Evolutionary conservation across 2,797 vertebrate genomes (phyloP), one percentile per base, ranked within the genome.

Genomic region (Sebastes steindachneri): DNA sequence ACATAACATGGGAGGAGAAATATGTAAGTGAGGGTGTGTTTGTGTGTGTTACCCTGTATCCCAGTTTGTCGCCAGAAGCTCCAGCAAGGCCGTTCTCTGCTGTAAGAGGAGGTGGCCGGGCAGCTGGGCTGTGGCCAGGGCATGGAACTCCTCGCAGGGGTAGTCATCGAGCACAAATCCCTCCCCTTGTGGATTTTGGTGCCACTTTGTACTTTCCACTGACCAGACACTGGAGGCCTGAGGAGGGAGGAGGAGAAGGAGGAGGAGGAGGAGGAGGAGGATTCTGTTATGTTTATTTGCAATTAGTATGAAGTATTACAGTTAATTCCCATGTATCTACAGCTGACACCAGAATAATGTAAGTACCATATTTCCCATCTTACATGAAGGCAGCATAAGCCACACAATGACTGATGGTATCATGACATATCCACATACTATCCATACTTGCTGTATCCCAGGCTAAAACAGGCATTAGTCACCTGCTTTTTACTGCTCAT

Each of bases 41-140:
- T 75, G 60, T 71, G 54, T n/a, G 41, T 25, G 41, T 89, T 95
- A 97, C 96, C 96, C 96, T 2, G 93, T 91, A 58, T 95, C 92
- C 96, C 96, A 97, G 93, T 97, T 95, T 48, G 76, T 67, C 6
- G 91, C 89, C 88, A 97, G 89, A 68, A 96, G 90, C 70, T 82
- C 77, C 81, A 96, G 86, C 68, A 97, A 86, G 37, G 89, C 75
- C 45, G 4, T 41, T 70, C 96, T 95, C 90, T 96, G 96, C 81
- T 90, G 84, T 75, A 91, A 83, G 73, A 96, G 95, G 73, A 55
- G 5, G 8, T 86, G 6, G 33, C 58, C 76, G 0, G 86, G 28
- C 54, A 96, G 90, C 64, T 92, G 88, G 14, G 93, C 93, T 0
- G 95, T 94, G 75, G 91, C 90, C 90, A 96, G 89, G 8, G 88